Conservation (phyloP, 1,140 invertebrate species). For the Triops longicaudatus region DNA sequence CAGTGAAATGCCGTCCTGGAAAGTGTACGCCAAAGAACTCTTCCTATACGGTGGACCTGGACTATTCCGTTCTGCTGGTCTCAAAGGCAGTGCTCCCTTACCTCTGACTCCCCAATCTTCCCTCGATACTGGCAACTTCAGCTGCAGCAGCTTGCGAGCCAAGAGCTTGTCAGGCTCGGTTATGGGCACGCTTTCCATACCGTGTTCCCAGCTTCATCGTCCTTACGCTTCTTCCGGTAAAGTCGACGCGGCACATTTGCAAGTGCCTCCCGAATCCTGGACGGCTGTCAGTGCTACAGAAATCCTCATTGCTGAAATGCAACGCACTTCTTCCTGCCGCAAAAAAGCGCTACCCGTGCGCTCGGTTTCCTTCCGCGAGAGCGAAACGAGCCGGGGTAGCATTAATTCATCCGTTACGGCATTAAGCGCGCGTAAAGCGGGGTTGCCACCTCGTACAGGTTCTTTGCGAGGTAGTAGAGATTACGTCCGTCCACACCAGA, state of each 20-base stretch:
- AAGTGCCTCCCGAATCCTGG: neutral
- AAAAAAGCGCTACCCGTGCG: constrained; percentile 26
- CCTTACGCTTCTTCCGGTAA: neutral
- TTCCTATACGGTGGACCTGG: constrained; percentile 24
- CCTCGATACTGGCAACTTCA: neutral
- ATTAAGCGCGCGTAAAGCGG: neutral
- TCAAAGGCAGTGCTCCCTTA: constrained; percentile 24
- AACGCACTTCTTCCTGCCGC: neutral
- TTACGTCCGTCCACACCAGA: neutral
- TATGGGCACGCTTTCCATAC: neutral
- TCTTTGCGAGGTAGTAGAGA: neutral
- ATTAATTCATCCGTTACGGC: neutral
- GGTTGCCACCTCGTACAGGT: neutral
- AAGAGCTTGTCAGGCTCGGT: neutral
- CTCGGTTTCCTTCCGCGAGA: constrained; percentile 29
- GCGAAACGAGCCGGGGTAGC: constrained; percentile 6
- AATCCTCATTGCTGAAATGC: neutral
- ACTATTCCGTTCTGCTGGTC: constrained; percentile 22
- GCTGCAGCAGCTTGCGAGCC: neutral
- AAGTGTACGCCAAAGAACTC: constrained; percentile 27
- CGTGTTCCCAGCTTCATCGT: neutral
- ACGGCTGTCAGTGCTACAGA: neutral
- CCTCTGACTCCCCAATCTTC: constrained; percentile 19
- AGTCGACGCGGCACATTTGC: neutral
- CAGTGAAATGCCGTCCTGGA: constrained; percentile 27